Evolutionary conservation across 2,888 invertebrate genomes (phyloP).

Genomic region (Scelioninae gen. 2): DNA sequence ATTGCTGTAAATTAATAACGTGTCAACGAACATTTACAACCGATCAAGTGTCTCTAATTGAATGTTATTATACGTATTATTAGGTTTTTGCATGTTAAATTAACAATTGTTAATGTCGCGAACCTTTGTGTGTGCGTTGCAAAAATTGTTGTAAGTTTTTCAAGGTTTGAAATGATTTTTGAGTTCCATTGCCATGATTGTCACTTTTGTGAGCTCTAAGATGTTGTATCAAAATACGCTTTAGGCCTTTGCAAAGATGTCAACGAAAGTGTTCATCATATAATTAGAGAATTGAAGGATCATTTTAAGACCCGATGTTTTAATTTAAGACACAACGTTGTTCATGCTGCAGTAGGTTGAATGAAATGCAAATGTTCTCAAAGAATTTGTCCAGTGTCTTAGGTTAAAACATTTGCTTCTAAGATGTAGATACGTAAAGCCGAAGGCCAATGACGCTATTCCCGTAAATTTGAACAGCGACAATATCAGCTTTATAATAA

Average conservation of each 20-base stretch:
- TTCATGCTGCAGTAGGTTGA: slow-evolving; percentile 26
- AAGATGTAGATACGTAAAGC: slow-evolving; percentile 51
- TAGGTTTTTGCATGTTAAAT: slow-evolving; percentile 44
- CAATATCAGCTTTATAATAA: slow-evolving; percentile 33
- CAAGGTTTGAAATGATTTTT: slow-evolving; percentile 37
- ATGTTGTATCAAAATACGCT: background rate
- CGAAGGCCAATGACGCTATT: slow-evolving; percentile 58
- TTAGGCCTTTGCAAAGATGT: slow-evolving; percentile 27
- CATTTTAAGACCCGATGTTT: slow-evolving; percentile 31
- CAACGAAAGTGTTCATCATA: slow-evolving; percentile 15
- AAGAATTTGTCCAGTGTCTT: slow-evolving; percentile 28
- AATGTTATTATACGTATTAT: slow-evolving; percentile 45
- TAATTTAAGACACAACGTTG: slow-evolving; percentile 39
- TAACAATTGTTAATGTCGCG: slow-evolving; percentile 45
- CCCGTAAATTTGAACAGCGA: slow-evolving; percentile 39
- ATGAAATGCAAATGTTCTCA: slow-evolving; percentile 15
- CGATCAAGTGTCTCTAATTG: slow-evolving; percentile 28
- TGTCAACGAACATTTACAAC: slow-evolving; percentile 21
- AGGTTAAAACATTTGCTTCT: slow-evolving; percentile 46
- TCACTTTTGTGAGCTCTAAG: slow-evolving; percentile 27
- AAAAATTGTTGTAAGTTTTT: slow-evolving; percentile 27
- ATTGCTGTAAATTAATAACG: slow-evolving; percentile 34
- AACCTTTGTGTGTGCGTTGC: slow-evolving; percentile 36
- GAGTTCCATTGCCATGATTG: slow-evolving; percentile 25
- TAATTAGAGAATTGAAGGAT: slow-evolving; percentile 32